phyloP scores from a whole-genome alignment of 2,113 vertebrate species.

The Mohoua ochrocephala region DNA sequence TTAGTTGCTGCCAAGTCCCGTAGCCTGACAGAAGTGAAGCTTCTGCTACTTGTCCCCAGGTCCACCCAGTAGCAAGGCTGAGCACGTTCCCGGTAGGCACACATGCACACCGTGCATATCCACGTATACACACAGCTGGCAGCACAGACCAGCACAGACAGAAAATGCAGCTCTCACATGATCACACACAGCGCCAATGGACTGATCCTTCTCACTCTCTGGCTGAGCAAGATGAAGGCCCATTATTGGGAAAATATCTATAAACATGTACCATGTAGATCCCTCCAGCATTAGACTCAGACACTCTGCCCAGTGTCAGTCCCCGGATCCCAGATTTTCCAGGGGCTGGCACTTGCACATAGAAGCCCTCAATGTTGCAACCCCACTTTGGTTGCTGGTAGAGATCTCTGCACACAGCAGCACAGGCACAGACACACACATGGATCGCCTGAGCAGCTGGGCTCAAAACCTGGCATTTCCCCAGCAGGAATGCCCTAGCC shows the following conservation, averaged over 20 bases:
- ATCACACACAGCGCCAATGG: background rate
- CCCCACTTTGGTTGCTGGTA: background rate
- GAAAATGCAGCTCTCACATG: background rate
- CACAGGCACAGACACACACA: background rate
- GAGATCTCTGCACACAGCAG: background rate
- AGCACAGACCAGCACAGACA: background rate
- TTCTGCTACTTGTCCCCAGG: background rate
- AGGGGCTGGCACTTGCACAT: background rate
- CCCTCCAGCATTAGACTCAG: background rate
- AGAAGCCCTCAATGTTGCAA: background rate
- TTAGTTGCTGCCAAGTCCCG: background rate
- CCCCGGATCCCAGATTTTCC: background rate
- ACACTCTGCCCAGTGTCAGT: background rate
- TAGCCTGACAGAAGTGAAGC: background rate
- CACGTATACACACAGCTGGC: background rate
- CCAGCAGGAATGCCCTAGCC: background rate
- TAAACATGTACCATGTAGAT: too few species aligned
- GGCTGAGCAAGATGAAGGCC: background rate
- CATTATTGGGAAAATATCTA: background rate
- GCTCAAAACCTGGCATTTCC: background rate
- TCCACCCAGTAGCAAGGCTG: background rate
- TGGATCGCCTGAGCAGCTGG: accelerated
- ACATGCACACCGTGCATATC: background rate
- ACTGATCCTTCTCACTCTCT: background rate
- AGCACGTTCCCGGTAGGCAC: background rate